phyloP scores from a whole-genome alignment of 2,113 vertebrate genomes.

The Pseudonaja textilis region DNA sequence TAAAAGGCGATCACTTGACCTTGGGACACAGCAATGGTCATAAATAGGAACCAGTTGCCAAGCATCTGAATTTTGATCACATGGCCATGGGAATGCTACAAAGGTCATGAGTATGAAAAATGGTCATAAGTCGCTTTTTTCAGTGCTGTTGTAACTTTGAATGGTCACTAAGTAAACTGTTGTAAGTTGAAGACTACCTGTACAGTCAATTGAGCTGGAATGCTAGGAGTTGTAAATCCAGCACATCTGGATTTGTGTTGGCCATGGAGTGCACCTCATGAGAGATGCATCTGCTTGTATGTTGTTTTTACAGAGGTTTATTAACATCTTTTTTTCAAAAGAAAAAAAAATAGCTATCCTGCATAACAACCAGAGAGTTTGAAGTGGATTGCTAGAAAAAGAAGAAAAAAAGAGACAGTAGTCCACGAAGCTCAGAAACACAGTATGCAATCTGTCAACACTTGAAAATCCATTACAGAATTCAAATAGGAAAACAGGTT shows the following conservation, averaged over 20 bases:
- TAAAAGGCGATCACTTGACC: neutral
- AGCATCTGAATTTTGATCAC: neutral
- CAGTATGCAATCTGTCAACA: conserved; percentile 69
- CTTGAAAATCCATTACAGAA: conserved; percentile 67
- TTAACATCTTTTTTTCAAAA: conserved; percentile 1
- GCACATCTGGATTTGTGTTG: neutral
- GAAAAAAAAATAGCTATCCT: conserved; percentile 46
- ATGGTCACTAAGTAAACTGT: neutral
- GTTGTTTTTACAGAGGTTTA: conserved; percentile 2
- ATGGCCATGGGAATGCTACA: neutral
- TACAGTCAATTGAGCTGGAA: neutral
- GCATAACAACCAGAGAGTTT: conserved; percentile 44
- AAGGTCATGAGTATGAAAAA: neutral
- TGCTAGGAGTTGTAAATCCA: neutral
- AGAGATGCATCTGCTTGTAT: conserved; percentile 40
- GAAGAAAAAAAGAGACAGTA: conserved; percentile 33
- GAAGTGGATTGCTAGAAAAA: conserved; percentile 1
- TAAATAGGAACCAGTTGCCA: neutral
- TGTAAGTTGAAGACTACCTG: neutral
- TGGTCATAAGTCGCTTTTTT: neutral
- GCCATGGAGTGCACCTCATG: neutral
- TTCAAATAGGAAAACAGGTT: conserved; percentile 73
- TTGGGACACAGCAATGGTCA: neutral
- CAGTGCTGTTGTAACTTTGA: neutral
- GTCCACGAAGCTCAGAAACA: conserved; percentile 70